A percentile compares a stretch with the other conserved stretches of the same genome.
phyloP scores from a whole-genome alignment of 2,888 invertebrate species.

The Mimas tiliae region DNA sequence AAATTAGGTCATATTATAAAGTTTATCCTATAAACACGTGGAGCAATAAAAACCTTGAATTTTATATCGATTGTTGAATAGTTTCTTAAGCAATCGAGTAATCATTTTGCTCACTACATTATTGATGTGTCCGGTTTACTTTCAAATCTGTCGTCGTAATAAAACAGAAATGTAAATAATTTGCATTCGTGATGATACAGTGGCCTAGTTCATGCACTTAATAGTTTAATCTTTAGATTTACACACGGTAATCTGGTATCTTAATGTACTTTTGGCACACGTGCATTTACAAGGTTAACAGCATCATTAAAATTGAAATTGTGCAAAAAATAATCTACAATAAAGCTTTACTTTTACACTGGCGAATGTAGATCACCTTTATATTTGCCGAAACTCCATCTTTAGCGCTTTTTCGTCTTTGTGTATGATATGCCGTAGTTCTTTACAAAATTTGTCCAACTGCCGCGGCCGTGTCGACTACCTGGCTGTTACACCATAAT shows the following conservation, averaged over 20 bases:
- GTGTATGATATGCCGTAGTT: neutral
- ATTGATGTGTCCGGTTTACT: constrained; percentile 59
- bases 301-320: constrained; percentile 21
- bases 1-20: neutral
- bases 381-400: no score
- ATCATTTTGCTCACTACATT: constrained; percentile 45
- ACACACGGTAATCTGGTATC: constrained; percentile 10
- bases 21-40: constrained; percentile 29
- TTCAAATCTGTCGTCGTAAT: constrained; percentile 43
- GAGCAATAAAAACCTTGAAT: neutral
- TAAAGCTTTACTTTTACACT: constrained; percentile 37
- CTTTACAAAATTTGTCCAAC: neutral
- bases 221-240: constrained; percentile 23
- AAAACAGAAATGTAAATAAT: constrained; percentile 11
- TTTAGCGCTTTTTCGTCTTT: no score
- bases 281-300: constrained; percentile 20
- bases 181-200: constrained; percentile 1
- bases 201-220: constrained; percentile 15
- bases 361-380: constrained; percentile 31
- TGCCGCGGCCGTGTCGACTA: constrained; percentile 46
- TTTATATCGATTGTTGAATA: neutral
- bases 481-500: constrained; percentile 75
- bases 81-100: neutral
- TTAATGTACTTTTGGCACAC: constrained; percentile 19
- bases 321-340: constrained; percentile 1